Conservation (phyloP, 2,797 vertebrate genomes). For the Vultur gryphus region DNA sequence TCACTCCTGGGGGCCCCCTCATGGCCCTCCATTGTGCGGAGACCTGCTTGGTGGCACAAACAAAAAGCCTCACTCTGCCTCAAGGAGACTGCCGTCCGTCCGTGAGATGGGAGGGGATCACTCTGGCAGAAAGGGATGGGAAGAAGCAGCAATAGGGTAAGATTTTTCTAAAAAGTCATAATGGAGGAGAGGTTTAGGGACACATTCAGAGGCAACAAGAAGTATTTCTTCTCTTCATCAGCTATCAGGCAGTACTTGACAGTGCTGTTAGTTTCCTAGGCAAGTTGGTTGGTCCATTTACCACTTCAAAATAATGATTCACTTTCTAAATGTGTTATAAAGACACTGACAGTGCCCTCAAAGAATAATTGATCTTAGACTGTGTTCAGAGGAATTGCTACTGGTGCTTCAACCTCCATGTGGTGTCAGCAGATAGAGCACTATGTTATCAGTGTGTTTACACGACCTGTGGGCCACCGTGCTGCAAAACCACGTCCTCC, state of each 20-base stretch:
- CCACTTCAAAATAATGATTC: neutral
- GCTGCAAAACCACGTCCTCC: neutral
- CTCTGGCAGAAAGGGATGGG: neutral
- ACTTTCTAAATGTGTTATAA: neutral
- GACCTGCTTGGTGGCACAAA: neutral
- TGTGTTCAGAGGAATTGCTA: neutral
- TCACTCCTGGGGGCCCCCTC: neutral
- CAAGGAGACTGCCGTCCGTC: accelerated
- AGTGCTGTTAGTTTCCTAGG: neutral
- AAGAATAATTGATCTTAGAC: neutral
- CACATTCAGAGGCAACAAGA: neutral
- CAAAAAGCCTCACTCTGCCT: neutral
- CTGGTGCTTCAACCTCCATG: neutral
- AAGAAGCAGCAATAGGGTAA: neutral
- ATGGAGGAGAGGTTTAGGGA: neutral
- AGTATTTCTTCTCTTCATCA: neutral
- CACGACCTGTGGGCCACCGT: neutral
- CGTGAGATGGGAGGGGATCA: accelerated
- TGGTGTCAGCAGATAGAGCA: neutral
- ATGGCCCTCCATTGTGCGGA: neutral
- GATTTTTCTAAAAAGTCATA: neutral
- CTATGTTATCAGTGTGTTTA: neutral
- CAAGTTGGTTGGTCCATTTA: neutral
- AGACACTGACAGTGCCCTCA: neutral
- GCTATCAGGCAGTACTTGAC: neutral